Conservation (phyloP, 2,888 invertebrate genomes). For the Tenthredo amoena region DNA sequence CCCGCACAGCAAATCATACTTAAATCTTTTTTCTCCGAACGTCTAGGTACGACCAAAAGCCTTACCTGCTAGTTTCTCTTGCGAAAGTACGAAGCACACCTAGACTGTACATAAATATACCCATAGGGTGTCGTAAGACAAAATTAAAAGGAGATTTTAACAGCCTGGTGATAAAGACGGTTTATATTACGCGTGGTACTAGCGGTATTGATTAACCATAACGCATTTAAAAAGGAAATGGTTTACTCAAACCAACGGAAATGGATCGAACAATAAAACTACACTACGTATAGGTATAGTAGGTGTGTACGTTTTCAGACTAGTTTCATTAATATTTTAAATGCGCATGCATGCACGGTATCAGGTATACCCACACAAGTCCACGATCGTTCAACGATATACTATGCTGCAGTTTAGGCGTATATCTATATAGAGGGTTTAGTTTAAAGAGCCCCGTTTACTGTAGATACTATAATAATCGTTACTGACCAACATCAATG, state of each 20-base stretch:
- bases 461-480: conserved; percentile 27
- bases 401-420: not conserved
- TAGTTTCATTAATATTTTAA: conserved; percentile 46
- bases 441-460: conserved; percentile 15
- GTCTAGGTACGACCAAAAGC: not conserved
- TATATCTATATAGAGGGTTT: not conserved
- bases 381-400: not conserved
- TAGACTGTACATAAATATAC: not conserved
- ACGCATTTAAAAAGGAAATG: conserved; percentile 31
- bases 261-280: conserved; percentile 41
- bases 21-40: not conserved
- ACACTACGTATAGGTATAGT: not conserved
- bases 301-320: not conserved
- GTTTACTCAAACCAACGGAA: conserved; percentile 34
- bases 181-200: conserved; percentile 13
- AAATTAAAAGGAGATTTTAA: conserved; percentile 37
- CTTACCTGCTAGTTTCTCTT: not conserved
- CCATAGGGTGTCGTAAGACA: not conserved
- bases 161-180: conserved; percentile 31
- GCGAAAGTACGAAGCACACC: not conserved
- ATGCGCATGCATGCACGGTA: not conserved
- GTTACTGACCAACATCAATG: conserved; percentile 45
- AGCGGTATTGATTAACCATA: conserved; percentile 43
- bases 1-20: not conserved
- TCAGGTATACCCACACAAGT: not conserved